Evolutionary conservation across 2,113 vertebrate genomes (phyloP).

Genomic region (Ariopsis seemanni): DNA sequence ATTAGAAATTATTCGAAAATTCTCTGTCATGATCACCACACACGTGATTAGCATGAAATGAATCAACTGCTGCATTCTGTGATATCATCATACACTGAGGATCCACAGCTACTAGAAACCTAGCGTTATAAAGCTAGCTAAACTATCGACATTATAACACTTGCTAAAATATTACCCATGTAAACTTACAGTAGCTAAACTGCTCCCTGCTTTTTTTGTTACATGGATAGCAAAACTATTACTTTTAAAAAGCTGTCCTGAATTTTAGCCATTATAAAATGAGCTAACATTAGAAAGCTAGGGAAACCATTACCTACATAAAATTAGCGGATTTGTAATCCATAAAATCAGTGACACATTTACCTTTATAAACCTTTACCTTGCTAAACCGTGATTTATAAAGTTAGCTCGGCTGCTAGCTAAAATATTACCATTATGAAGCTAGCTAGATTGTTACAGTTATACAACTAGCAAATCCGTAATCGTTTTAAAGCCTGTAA

Average conservation of each 20-base stretch:
- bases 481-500: no score
- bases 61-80: neutral
- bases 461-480: neutral
- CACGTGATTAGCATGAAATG: neutral
- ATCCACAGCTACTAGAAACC: neutral
- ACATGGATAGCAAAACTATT: no score
- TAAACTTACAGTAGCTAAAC: neutral
- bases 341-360: no score
- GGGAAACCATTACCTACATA: neutral
- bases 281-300: neutral
- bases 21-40: neutral
- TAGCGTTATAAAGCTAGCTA: neutral
- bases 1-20: neutral
- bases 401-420: neutral
- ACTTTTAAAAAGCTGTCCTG: no score
- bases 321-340: neutral
- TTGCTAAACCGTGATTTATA: neutral
- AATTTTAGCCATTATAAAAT: neutral
- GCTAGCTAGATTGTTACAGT: neutral
- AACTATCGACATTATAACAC: neutral
- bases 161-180: neutral
- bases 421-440: neutral
- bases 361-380: no score
- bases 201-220: no score
- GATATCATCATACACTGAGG: neutral